Base-by-base conservation (phyloP, 1,140 invertebrate species). In the Drosophila tani region DNA sequence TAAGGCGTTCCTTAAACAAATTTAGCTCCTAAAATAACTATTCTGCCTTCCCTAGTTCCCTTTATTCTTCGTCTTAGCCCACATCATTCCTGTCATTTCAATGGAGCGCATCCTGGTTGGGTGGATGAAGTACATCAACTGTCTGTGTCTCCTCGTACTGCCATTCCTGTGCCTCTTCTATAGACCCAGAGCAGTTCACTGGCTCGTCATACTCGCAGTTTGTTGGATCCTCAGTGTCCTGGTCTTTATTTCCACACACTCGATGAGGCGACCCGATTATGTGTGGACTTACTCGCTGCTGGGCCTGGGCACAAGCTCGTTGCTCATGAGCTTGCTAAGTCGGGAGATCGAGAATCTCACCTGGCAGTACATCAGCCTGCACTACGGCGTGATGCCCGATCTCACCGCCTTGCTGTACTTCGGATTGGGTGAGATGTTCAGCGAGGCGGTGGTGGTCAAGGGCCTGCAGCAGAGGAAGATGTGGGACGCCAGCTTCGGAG, bases 331-430 rank as follows among this genome's bases (percentile, higher is more conserved):
- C 2, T 12, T 32, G 2, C 9, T 84, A 0, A 15, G 27, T 7
- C 29, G 12, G 0, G 79, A 76, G 50, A 53, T 79, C 0, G 50
- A 82, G 29, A 86, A 86, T 38, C 8, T 85, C 3, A 24, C 19
- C 2, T 85, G 69, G 69, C 82, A 85, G 32, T 86, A 65, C n/a
- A 15, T 82, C 1, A 50, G 50, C 17, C 41, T 82, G 15, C 53
- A 50, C 0, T 70, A 75, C 1, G 6, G 46, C 17, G 4, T 35
- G 2, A 14, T 9, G 14, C 43, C 65, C 17, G 79, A 82, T 35
- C 9, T 60, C 7, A 49, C 64, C 1, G 46, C 24, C 0, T 3
- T 86, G 7, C 12, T 71, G 12, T 57, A 45, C 46, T 71, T 86
- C 19, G 50, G 66, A 14, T 3, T 32, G 6, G 69, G 75, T 14